Percentiles rank a stretch among this genome's conserved stretches.
Conservation (phyloP, 2,113 vertebrate species). For the Atherinomorus stipes region DNA sequence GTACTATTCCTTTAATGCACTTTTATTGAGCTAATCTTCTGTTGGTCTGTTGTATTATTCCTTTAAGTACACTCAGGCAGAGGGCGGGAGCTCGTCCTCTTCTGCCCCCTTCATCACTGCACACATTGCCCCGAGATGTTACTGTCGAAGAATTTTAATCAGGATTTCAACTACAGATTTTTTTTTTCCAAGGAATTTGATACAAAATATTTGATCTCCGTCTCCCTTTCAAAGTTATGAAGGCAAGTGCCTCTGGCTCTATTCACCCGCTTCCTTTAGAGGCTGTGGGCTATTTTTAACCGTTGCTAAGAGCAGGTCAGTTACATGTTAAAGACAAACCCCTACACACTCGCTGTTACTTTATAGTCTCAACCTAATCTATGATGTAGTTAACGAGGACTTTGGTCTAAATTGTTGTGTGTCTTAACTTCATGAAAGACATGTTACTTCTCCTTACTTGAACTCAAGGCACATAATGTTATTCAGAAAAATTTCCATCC, state of each 20-base stretch:
- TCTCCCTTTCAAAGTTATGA: too few relatives aligned
- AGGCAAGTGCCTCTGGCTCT: background rate
- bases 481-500: conserved; percentile 53
- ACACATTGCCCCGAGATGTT: background rate
- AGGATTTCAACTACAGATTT: background rate
- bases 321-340: background rate
- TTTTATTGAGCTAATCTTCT: too few relatives aligned
- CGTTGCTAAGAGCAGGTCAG: background rate
- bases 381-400: conserved; percentile 50
- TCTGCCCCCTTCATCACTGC: background rate
- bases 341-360: background rate
- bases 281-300: too few relatives aligned
- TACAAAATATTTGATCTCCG: too few relatives aligned
- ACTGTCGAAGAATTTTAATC: background rate
- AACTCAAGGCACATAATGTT: conserved; percentile 48
- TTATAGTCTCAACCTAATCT: conserved; percentile 42
- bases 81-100: background rate
- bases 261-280: background rate
- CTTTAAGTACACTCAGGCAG: background rate
- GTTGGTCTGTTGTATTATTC: too few relatives aligned
- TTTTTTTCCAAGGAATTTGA: background rate
- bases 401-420: conserved; percentile 15
- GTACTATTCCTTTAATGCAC: too few relatives aligned
- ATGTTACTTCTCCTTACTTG: conserved; percentile 55
- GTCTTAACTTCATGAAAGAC: conserved; percentile 26